These are phyloP conservation scores for Cheilosia impressa DNA, from an alignment of 2,888 invertebrate genomes.

Conservation along the genomic window DNA sequence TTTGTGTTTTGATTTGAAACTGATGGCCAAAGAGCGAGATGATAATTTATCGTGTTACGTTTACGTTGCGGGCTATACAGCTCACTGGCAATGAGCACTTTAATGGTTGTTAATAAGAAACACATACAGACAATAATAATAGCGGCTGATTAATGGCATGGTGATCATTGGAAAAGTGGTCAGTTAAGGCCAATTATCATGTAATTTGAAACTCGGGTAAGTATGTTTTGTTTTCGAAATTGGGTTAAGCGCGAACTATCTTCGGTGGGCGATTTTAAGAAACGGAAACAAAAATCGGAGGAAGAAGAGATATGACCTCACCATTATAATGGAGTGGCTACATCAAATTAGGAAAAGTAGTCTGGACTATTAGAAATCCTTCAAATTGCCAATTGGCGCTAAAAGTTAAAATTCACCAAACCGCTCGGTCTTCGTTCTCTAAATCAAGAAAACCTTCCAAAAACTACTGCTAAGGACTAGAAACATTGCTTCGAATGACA, in stretches of 20 bases:
- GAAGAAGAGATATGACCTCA: too few relatives aligned
- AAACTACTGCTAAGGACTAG: too few relatives aligned
- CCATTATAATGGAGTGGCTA: too few relatives aligned
- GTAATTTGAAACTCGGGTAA: neutral
- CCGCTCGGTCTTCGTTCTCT: too few relatives aligned
- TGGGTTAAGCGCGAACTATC: neutral
- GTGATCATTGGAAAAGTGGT: slow-evolving; percentile 12
- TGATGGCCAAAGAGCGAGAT: neutral
- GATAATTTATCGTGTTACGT: neutral
- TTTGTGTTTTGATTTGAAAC: neutral
- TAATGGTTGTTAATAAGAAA: neutral
- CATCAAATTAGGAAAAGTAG: too few relatives aligned
- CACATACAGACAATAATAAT: neutral
- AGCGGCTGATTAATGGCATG: neutral
- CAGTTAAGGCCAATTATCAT: slow-evolving; percentile 2
- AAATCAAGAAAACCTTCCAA: too few relatives aligned
- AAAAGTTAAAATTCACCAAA: too few relatives aligned
- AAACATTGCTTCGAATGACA: too few relatives aligned
- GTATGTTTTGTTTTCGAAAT: neutral
- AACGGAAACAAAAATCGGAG: too few relatives aligned
- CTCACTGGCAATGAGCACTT: neutral
- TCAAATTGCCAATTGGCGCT: too few relatives aligned
- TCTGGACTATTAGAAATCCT: too few relatives aligned
- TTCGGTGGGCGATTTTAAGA: too few relatives aligned
- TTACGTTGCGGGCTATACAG: neutral